These are phyloP conservation scores for Caenorhabditis briggsae DNA, from an alignment of 1,140 invertebrate species.

Conservation along the genomic window DNA sequence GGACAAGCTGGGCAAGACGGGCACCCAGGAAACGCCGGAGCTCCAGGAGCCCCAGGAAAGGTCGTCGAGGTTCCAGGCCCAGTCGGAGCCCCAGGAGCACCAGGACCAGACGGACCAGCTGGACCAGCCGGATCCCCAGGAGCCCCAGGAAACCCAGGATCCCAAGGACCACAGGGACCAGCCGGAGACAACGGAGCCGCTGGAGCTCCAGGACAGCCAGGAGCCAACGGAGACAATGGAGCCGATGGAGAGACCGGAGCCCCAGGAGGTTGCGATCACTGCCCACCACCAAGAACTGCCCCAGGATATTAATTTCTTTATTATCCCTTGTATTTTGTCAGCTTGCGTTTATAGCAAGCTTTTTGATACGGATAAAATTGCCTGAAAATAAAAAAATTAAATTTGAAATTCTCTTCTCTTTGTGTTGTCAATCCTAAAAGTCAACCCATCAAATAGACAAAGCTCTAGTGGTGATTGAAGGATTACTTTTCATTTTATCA, in stretches of 20 bases:
- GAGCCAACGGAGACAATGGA: slow-evolving; percentile 60
- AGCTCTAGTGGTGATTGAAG: no score
- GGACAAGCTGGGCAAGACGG: slow-evolving; percentile 59
- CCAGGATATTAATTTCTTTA: slow-evolving; percentile 59
- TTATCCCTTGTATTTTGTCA: slow-evolving; percentile 50
- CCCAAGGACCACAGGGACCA: slow-evolving; percentile 60
- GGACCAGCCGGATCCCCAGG: slow-evolving; percentile 58
- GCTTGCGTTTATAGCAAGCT: slow-evolving; percentile 38
- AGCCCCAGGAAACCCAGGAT: slow-evolving; percentile 59
- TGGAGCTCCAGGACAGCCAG: slow-evolving; percentile 60
- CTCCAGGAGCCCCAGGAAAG: slow-evolving; percentile 61
- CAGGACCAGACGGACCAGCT: slow-evolving; percentile 59
- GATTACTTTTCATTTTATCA: no score
- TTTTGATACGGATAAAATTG: slow-evolving; percentile 41
- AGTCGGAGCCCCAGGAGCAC: slow-evolving; percentile 59
- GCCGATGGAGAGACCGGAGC: slow-evolving; percentile 64
- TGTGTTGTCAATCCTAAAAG: not conserved
- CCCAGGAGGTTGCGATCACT: slow-evolving; percentile 60
- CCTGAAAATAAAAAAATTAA: slow-evolving; percentile 48
- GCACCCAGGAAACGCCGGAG: slow-evolving; percentile 61
- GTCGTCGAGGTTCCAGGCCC: slow-evolving; percentile 57
- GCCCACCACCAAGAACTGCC: slow-evolving; percentile 60
- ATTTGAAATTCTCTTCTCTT: not conserved
- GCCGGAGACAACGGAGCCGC: slow-evolving; percentile 60
- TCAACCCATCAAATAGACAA: no score